These are phyloP conservation scores for Agrotis segetum DNA, from an alignment of 2,888 invertebrate genomes.

Conservation along the genomic window DNA sequence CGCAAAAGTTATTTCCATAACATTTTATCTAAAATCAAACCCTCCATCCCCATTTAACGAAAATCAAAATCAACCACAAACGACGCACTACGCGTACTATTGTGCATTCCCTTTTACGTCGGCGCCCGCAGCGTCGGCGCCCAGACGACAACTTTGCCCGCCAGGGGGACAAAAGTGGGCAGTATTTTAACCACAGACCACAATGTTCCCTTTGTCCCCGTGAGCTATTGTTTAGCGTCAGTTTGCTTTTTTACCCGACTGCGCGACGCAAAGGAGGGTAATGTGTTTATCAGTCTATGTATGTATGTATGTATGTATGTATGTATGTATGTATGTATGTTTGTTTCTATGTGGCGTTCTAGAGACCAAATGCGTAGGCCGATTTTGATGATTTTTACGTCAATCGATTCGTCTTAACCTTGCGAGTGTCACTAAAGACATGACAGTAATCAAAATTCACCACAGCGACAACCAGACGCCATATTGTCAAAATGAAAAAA, in stretches of 20 bases:
- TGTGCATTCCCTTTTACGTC: constrained; percentile 37
- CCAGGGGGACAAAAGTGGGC: constrained; percentile 45
- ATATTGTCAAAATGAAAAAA: too few species aligned
- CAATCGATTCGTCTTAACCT: too few species aligned
- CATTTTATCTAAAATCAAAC: constrained; percentile 3
- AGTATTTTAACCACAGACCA: constrained; percentile 47
- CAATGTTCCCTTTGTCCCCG: constrained; percentile 58
- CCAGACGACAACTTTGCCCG: constrained; percentile 26
- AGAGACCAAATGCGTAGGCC: too few species aligned
- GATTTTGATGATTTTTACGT: too few species aligned
- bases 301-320: too few species aligned
- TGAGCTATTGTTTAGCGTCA: constrained; percentile 60
- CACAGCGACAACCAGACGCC: too few species aligned
- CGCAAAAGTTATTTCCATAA: not conserved
- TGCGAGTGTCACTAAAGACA: too few species aligned
- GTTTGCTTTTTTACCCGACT: constrained; percentile 23
- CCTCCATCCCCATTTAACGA: constrained; percentile 10
- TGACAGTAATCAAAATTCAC: too few species aligned
- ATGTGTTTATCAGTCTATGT: too few species aligned
- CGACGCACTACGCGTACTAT: constrained; percentile 22
- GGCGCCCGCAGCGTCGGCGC: constrained; percentile 20
- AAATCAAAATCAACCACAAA: constrained; percentile 39
- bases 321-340: too few species aligned
- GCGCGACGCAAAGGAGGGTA: too few species aligned
- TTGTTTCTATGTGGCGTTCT: too few species aligned